Conservation (phyloP, 2,888 invertebrate species). For the Gandaritis pyraliata region DNA sequence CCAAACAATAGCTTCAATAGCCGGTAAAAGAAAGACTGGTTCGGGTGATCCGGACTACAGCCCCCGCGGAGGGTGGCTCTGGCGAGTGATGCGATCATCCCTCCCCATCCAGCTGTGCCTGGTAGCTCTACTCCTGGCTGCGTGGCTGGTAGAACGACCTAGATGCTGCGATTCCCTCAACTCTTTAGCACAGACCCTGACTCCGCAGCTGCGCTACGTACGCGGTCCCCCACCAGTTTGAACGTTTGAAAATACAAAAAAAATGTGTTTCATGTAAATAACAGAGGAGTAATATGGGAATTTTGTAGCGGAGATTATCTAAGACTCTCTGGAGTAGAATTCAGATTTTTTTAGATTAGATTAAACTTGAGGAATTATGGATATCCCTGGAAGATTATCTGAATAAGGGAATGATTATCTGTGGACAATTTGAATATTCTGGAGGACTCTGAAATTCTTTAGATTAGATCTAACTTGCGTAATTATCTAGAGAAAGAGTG, state of each 20-base stretch:
- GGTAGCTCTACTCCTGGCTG: constrained; percentile 89
- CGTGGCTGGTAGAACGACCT: constrained; percentile 90
- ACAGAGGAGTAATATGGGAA: constrained; percentile 12
- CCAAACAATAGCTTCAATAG: constrained; percentile 56
- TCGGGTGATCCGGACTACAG: constrained; percentile 85
- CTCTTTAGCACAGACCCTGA: constrained; percentile 89
- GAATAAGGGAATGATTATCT: too few species aligned
- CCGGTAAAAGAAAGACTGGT: constrained; percentile 76
- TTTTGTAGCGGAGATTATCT: constrained; percentile 9
- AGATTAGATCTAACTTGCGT: neutral
- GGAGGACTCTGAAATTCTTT: too few species aligned
- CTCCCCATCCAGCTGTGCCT: constrained; percentile 90
- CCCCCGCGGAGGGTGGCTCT: constrained; percentile 86
- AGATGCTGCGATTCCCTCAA: constrained; percentile 92
- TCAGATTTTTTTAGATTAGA: neutral
- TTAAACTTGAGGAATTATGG: neutral
- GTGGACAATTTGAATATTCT: too few species aligned
- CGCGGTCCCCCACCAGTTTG: constrained; percentile 92
- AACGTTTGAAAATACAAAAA: constrained; percentile 80
- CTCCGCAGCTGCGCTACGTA: constrained; percentile 93
- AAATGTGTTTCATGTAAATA: constrained; percentile 44
- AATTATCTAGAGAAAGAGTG: neutral
- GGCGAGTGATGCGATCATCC: constrained; percentile 90
- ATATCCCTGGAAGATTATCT: too few species aligned
- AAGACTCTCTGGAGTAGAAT: neutral